Base-by-base conservation (phyloP, 2,888 invertebrate species). In the Silvanus unidentatus region DNA sequence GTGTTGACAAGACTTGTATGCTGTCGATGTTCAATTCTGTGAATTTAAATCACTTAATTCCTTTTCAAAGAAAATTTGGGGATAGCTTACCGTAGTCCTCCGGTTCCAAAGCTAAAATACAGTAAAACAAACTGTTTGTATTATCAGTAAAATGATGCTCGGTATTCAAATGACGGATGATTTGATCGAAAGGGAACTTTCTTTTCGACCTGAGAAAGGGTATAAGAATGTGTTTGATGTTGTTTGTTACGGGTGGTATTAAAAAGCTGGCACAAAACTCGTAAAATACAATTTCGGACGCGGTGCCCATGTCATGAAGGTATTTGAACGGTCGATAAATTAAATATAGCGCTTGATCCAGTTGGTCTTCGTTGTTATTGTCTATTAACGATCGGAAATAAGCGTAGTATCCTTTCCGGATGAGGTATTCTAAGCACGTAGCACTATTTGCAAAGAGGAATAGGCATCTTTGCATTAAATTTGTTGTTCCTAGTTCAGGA, bases 381-480 rank as follows among this genome's bases (percentile, higher is more conserved):
- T 90, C 87, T 54, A 93, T 64, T 41, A 92, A 67, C 43, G 73
- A 73, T 52, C 86, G 77, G 54, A 93, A 70, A 59, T 85, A 81
- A 50, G 76, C 75, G 66, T 88, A 92, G 68, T 89, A 94, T 52
- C 81, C 79, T 76, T 77, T 76, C 65, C 72, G 73, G 8, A 79
- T 72, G 46, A 80, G 68, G 66, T 78, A 80, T 40, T 77, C 66
- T 55, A 79, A 73, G 43, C 76, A 79, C 53, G 69, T 54, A 44
- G 59, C 52, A 52, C 63, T 57, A 71, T 74, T 48, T 8, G 87
- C 84, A 60, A 86, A 88, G 16, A 85, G 80, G 66, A 90, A 88
- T 60, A 93, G 72, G 74, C 87, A 84, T 58, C 89, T 77, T 48
- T 92, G 73, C 3, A 88, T 85, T 42, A 88, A 80, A 14, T 87